Evolutionary conservation across 2,797 vertebrate species (phyloP).

Genomic region (Danio albolineatus): DNA sequence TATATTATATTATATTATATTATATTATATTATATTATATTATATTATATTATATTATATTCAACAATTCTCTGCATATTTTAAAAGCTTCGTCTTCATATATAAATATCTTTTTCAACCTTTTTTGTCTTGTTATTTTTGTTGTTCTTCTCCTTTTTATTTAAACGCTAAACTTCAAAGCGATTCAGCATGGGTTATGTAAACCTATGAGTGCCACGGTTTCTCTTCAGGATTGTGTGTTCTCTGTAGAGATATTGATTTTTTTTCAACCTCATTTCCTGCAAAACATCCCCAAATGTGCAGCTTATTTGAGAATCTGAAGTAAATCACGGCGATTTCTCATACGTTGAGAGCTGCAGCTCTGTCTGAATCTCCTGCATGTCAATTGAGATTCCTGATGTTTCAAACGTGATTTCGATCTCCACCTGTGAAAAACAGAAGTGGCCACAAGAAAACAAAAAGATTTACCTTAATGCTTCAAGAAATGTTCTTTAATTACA

Average conservation of each 20-base stretch:
- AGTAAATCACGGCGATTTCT: constrained; percentile 31
- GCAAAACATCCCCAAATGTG: constrained; percentile 8
- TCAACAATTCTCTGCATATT: no score
- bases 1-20: no score
- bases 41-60: no score
- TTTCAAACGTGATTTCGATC: constrained; percentile 84
- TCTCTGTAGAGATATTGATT: constrained; percentile 3
- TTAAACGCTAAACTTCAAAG: background rate
- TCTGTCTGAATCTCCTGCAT: constrained; percentile 74
- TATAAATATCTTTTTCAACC: no score
- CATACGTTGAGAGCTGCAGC: constrained; percentile 89
- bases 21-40: no score
- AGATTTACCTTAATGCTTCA: background rate
- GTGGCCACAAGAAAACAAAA: background rate
- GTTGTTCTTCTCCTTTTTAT: no score
- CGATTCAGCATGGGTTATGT: background rate
- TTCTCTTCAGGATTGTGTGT: constrained; percentile 3
- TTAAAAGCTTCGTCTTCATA: background rate
- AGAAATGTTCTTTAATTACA: background rate
- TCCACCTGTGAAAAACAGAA: constrained; percentile 74
- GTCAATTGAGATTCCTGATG: constrained; percentile 77
- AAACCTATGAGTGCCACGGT: background rate
- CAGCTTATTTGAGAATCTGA: constrained; percentile 20
- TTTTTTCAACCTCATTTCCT: constrained; percentile 5
- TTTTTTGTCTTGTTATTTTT: no score